These are phyloP conservation scores for Phenganax stokvisi DNA, from an alignment of 92 coral and sea anemone species.

Conservation along the genomic window DNA sequence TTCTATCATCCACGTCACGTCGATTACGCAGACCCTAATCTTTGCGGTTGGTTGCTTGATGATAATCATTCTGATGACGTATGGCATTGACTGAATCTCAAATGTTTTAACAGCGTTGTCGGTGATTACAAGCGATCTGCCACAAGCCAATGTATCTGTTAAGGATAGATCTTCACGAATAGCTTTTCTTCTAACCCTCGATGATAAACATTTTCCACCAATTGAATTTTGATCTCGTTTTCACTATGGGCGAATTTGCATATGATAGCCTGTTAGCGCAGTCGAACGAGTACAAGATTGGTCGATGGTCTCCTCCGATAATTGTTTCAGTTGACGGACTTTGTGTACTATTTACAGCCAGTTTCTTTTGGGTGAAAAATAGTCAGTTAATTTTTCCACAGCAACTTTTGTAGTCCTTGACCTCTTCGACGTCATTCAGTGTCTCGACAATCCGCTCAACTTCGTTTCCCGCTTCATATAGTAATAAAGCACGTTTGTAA, in stretches of 20 bases:
- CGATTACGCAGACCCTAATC: neutral
- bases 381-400: neutral
- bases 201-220: neutral
- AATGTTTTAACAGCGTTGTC: neutral
- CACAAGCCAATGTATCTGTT: neutral
- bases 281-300: neutral
- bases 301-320: neutral
- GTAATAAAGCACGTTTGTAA: neutral
- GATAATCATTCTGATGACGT: neutral
- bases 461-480: too few relatives aligned
- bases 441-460: too few relatives aligned
- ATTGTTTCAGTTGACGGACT: neutral
- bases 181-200: neutral
- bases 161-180: conserved; percentile 5
- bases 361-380: neutral
- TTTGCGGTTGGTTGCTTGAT: too few relatives aligned
- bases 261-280: neutral
- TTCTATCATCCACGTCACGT: neutral
- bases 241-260: neutral
- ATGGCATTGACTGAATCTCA: neutral
- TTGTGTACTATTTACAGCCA: neutral
- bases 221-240: neutral
- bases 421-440: too few relatives aligned
- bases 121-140: neutral
- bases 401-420: neutral